phyloP scores from a whole-genome alignment of 1,140 invertebrate species.

The Cylas formicarius region DNA sequence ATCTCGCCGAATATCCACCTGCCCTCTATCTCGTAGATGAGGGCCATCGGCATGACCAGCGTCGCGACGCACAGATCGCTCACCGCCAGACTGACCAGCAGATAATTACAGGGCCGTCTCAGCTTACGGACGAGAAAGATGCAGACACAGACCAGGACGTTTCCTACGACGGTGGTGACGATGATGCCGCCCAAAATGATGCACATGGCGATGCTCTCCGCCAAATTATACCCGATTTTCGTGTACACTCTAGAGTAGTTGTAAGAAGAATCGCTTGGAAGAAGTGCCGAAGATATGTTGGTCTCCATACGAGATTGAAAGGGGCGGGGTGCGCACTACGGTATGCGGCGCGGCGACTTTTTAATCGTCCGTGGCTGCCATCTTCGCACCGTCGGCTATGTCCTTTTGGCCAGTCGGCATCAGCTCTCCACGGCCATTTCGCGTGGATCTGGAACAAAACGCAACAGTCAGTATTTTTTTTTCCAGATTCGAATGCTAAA shows the following conservation, averaged over 20 bases:
- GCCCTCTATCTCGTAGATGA: conserved; percentile 72
- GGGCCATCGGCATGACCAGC: conserved; percentile 80
- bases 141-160: conserved; percentile 80
- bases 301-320: conserved; percentile 23
- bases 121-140: conserved; percentile 81
- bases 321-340: too few species aligned
- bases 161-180: conserved; percentile 57
- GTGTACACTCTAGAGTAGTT: conserved; percentile 12
- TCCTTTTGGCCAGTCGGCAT: too few species aligned
- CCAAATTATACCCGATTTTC: conserved; percentile 38
- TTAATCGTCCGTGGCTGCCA: too few species aligned
- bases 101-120: conserved; percentile 74
- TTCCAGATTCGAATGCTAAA: too few species aligned
- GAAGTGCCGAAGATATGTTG: conserved; percentile 15
- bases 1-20: conserved; percentile 77
- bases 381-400: too few species aligned
- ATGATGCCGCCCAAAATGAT: conserved; percentile 68
- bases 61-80: conserved; percentile 77
- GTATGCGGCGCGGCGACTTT: too few species aligned
- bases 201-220: conserved; percentile 60
- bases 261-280: conserved; percentile 19
- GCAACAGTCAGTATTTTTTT: too few species aligned
- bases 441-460: too few species aligned
- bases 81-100: conserved; percentile 85
- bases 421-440: too few species aligned